phyloP scores from a whole-genome alignment of 2,797 vertebrate genomes.

The Buceros bicornis region DNA sequence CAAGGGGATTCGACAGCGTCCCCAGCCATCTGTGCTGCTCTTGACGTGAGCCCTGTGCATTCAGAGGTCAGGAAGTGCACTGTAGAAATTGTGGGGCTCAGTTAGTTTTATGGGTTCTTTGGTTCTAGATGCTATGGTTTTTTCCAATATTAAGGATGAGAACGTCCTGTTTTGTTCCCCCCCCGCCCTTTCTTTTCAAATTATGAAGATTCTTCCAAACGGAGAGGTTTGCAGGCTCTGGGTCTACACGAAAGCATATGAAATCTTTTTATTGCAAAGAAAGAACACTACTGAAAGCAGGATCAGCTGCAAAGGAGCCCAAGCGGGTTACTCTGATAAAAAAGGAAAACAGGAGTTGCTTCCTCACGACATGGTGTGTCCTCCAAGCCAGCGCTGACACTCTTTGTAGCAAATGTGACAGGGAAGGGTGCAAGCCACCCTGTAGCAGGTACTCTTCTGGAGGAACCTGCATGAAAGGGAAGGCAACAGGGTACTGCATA shows the following conservation, averaged over 20 bases:
- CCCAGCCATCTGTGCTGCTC: not conserved
- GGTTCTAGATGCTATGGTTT: not conserved
- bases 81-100: not conserved
- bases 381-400: not conserved
- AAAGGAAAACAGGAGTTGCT: not conserved
- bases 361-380: rapidly evolving
- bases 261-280: not conserved
- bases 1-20: not conserved
- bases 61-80: not conserved
- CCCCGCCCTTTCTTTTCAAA: not conserved
- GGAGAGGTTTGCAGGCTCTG: not conserved
- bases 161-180: not conserved
- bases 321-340: not conserved
- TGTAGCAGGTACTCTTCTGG: rapidly evolving
- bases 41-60: not conserved
- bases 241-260: not conserved
- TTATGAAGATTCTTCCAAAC: not conserved
- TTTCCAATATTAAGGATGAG: not conserved
- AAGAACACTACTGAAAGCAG: not conserved
- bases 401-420: not conserved
- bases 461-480: not conserved
- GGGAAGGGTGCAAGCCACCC: not conserved
- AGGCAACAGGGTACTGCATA: not conserved
- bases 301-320: not conserved
- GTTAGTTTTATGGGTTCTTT: not conserved